These are phyloP conservation scores for Eretmochelys imbricata DNA, from an alignment of 2,113 vertebrate species.

Conservation along the genomic window DNA sequence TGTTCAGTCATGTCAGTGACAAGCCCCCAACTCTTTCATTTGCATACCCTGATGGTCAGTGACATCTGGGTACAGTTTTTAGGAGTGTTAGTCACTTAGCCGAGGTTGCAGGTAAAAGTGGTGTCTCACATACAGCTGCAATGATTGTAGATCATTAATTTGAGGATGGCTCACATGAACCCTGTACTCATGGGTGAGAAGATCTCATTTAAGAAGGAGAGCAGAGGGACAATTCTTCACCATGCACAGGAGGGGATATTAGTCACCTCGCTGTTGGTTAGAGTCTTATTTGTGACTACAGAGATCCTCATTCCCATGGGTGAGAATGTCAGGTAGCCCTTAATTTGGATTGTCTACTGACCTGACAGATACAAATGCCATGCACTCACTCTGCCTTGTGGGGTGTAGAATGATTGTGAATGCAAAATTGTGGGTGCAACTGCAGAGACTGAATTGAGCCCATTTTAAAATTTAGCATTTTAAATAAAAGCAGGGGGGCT, in stretches of 20 bases:
- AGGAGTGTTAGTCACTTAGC: background rate
- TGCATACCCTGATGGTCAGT: background rate
- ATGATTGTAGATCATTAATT: background rate
- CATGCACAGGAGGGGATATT: background rate
- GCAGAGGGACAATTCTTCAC: background rate
- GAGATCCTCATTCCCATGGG: background rate
- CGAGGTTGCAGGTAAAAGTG: background rate
- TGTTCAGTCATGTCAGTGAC: background rate
- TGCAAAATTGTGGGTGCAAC: background rate
- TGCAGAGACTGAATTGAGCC: background rate
- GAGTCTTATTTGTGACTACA: background rate
- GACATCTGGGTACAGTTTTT: background rate
- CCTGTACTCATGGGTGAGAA: background rate
- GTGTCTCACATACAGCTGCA: background rate
- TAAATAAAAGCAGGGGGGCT: background rate
- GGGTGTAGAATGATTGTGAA: background rate
- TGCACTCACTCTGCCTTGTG: background rate
- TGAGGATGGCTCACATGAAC: background rate
- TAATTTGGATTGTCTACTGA: background rate
- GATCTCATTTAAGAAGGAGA: background rate
- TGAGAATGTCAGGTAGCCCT: background rate
- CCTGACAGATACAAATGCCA: background rate
- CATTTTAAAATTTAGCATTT: background rate
- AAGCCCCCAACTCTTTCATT: background rate
- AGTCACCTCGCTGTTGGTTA: background rate